A percentile compares a stretch with the other conserved stretches of the same genome.
Evolutionary conservation across 2,113 vertebrate genomes (phyloP).

Genomic region (Colius striatus): DNA sequence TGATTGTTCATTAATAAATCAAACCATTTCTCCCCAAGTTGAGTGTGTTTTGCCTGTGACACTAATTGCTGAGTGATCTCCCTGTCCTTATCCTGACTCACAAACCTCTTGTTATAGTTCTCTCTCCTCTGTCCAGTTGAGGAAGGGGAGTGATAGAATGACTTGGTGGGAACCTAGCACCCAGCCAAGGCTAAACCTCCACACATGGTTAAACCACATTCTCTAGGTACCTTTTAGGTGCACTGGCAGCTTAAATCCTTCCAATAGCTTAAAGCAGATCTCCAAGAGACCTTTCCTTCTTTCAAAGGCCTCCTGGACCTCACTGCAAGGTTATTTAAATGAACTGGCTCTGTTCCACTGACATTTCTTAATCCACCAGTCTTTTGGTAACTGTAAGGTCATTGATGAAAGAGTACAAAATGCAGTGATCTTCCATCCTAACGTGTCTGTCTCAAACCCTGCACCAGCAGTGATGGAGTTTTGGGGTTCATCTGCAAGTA

Average conservation of each 20-base stretch:
- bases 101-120: no score
- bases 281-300: background rate
- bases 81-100: no score
- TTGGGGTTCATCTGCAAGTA: background rate
- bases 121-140: no score
- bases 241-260: background rate
- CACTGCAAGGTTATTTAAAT: background rate
- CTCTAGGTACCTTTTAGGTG: background rate
- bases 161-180: no score
- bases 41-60: no score
- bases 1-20: no score
- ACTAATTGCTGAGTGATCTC: no score
- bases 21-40: no score
- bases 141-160: no score
- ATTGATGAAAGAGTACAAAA: background rate
- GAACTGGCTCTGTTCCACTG: background rate
- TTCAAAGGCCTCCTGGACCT: background rate
- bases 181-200: no score
- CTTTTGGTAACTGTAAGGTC: background rate
- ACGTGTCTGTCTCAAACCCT: accelerated
- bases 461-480: background rate
- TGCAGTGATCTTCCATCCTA: background rate
- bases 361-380: background rate
- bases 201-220: background rate
- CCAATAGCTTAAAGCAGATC: background rate